A percentile compares a stretch with the other conserved stretches of the same genome.
These are phyloP conservation scores for Gnatocerus cornutus DNA, from an alignment of 2,888 invertebrate genomes.

Conservation along the genomic window DNA sequence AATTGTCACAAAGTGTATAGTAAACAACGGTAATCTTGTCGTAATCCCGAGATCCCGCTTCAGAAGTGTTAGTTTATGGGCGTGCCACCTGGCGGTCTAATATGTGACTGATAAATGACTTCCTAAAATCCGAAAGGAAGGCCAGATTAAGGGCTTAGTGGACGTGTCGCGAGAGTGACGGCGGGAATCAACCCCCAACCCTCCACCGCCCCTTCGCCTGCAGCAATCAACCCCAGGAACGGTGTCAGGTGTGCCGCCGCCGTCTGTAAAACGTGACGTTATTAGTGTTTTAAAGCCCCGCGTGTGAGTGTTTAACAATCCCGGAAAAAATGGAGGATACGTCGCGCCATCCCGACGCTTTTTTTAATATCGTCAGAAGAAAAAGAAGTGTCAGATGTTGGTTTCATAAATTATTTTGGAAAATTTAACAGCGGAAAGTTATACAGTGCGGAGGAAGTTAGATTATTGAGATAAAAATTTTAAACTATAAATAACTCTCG, in stretches of 20 bases:
- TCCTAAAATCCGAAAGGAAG: slow-evolving; percentile 71
- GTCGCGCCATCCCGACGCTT: slow-evolving; percentile 17
- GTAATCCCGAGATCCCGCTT: slow-evolving; percentile 63
- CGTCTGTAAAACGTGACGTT: slow-evolving; percentile 65
- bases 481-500: too few species aligned
- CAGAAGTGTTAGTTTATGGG: slow-evolving; percentile 66
- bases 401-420: too few species aligned
- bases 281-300: slow-evolving; percentile 64
- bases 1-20: slow-evolving; percentile 55
- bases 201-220: slow-evolving; percentile 41
- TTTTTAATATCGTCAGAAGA: slow-evolving; percentile 31
- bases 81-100: slow-evolving; percentile 69
- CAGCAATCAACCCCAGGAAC: slow-evolving; percentile 58
- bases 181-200: slow-evolving; percentile 63
- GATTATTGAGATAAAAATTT: too few species aligned
- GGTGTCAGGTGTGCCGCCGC: slow-evolving; percentile 64
- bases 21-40: slow-evolving; percentile 59
- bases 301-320: slow-evolving; percentile 62
- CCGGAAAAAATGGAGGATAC: slow-evolving; percentile 53
- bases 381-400: not conserved
- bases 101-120: slow-evolving; percentile 71
- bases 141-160: slow-evolving; percentile 70
- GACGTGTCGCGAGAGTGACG: slow-evolving; percentile 67
- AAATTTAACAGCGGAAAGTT: too few species aligned
- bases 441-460: too few species aligned